phyloP scores from a whole-genome alignment of 1,140 invertebrate genomes.

The Temnothorax curvispinosus region DNA sequence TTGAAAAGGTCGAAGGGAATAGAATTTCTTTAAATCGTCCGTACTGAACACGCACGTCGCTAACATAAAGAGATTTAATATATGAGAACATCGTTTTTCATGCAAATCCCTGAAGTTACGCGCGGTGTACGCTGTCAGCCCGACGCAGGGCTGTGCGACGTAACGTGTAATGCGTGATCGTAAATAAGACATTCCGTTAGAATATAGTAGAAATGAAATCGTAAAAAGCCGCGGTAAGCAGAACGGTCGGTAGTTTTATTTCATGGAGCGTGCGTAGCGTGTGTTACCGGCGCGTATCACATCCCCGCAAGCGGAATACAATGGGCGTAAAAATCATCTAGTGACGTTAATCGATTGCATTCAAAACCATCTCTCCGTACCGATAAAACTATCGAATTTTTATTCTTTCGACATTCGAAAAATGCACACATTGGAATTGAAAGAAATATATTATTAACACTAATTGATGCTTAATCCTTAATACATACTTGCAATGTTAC shows the following conservation, averaged over 20 bases:
- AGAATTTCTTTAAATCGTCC: constrained; percentile 30
- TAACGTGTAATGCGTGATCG: constrained; percentile 29
- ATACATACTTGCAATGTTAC: neutral
- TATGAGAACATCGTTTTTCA: neutral
- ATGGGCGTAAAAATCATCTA: constrained; percentile 27
- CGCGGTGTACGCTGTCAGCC: neutral
- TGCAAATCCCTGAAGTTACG: constrained; percentile 2
- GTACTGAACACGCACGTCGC: neutral
- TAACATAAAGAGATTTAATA: constrained; percentile 10
- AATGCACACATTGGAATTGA: neutral
- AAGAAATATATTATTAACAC: neutral
- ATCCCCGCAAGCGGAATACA: constrained; percentile 35
- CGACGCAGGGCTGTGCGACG: neutral
- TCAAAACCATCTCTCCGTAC: constrained; percentile 2
- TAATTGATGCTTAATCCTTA: neutral
- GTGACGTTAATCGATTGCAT: constrained; percentile 22
- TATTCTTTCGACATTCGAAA: neutral
- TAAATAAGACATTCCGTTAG: constrained; percentile 32
- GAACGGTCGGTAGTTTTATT: constrained; percentile 16
- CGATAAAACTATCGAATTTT: neutral
- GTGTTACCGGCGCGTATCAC: constrained; percentile 29
- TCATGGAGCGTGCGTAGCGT: neutral
- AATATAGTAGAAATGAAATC: constrained; percentile 39
- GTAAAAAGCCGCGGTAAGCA: constrained; percentile 20
- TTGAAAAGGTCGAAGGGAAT: neutral